Evolutionary conservation across 2,797 vertebrate genomes (phyloP).

Genomic region (Pseudotriccus pelzelni): DNA sequence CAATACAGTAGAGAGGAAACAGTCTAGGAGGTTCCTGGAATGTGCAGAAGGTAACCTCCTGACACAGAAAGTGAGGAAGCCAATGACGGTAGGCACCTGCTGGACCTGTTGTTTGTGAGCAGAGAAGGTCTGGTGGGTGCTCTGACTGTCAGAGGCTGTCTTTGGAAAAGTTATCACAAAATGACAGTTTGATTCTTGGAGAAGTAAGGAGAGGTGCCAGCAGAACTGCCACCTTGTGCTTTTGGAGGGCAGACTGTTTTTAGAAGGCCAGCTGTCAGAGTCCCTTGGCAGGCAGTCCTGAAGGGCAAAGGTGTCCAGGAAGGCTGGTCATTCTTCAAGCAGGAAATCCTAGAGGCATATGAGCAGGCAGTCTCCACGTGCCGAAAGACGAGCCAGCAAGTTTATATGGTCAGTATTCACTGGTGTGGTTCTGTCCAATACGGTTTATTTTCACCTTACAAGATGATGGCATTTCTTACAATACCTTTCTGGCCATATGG

Average conservation of each 20-base stretch:
- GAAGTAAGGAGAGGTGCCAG: background rate
- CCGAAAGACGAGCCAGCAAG: background rate
- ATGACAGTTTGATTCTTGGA: background rate
- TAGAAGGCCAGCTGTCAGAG: background rate
- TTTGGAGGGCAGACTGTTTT: background rate
- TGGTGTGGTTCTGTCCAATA: background rate
- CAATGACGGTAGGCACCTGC: background rate
- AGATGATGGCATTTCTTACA: background rate
- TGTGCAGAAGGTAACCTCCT: background rate
- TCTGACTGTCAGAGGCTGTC: background rate
- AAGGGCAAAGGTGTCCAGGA: background rate
- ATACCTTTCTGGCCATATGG: background rate
- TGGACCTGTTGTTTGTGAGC: background rate
- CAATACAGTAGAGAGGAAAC: background rate
- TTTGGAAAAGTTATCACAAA: rapidly evolving
- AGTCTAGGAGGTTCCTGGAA: background rate
- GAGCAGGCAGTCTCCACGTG: background rate
- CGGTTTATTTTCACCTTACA: background rate
- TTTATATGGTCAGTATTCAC: background rate
- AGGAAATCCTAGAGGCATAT: background rate
- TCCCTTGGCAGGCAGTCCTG: background rate
- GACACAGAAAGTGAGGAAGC: background rate
- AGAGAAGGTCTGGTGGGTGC: background rate
- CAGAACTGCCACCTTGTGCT: background rate
- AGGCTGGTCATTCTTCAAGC: background rate